Conservation (phyloP, 2,888 invertebrate species). For the Oscheius sp. region DNA sequence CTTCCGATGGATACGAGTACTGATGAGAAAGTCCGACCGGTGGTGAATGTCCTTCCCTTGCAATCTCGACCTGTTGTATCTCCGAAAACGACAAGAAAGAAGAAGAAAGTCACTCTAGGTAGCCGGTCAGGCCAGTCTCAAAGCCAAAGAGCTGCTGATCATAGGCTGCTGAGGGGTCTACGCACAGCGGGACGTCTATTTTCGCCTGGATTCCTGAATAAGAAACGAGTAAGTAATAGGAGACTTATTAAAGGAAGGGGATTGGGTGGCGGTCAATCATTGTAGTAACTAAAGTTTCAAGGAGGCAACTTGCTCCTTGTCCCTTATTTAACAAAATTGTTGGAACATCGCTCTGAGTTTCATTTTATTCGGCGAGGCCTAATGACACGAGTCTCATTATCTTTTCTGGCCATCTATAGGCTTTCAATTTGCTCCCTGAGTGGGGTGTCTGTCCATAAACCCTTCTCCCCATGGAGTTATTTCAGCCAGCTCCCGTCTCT, state of each 20-base stretch:
- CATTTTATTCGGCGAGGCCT: too few species aligned
- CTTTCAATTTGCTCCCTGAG: constrained; percentile 4
- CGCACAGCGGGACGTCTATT: constrained; percentile 47
- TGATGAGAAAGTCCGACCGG: constrained; percentile 26
- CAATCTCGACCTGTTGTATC: constrained; percentile 16
- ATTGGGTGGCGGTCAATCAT: neutral
- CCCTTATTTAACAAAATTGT: too few species aligned
- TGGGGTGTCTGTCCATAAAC: too few species aligned
- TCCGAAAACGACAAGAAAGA: constrained; percentile 18
- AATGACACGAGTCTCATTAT: too few species aligned
- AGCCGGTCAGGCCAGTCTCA: constrained; percentile 33
- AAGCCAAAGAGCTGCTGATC: constrained; percentile 31
- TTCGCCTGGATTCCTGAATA: constrained; percentile 42
- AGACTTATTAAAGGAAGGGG: neutral
- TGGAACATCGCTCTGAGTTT: too few species aligned
- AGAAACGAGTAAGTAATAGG: constrained; percentile 13
- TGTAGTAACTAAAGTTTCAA: too few species aligned
- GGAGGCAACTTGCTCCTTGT: too few species aligned
- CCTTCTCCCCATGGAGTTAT: too few species aligned
- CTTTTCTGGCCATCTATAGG: neutral
- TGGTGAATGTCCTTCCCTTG: constrained; percentile 14
- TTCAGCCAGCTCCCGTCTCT: neutral
- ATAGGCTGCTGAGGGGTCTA: constrained; percentile 48
- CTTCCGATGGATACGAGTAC: constrained; percentile 58
- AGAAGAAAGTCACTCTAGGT: constrained; percentile 27